Evolutionary conservation across 2,113 vertebrate species (phyloP).

Genomic region (Trematocara stigmaticum): DNA sequence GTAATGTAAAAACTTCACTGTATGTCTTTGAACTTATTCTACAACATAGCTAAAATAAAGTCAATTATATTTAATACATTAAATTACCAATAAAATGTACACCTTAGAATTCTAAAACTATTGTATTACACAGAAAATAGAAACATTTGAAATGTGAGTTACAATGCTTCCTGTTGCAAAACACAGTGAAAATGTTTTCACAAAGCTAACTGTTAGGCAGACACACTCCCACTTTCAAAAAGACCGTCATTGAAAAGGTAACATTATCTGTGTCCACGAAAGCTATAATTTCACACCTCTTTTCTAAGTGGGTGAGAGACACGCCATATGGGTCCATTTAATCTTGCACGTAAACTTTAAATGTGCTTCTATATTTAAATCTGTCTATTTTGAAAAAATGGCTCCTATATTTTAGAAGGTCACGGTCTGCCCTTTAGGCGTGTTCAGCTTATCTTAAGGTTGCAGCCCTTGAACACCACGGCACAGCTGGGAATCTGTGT

Average conservation of each 20-base stretch:
- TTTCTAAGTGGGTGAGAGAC: background rate
- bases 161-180: background rate
- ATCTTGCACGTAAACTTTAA: background rate
- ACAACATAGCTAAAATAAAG: background rate
- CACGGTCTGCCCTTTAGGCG: background rate
- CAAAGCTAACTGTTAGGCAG: background rate
- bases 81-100: background rate
- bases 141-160: background rate
- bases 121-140: background rate
- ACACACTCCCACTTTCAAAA: background rate
- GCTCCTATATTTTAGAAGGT: constrained; percentile 25
- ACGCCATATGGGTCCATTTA: background rate
- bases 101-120: background rate
- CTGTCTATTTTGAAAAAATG: background rate
- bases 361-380: constrained; percentile 16
- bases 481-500: background rate
- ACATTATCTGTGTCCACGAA: background rate
- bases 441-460: background rate
- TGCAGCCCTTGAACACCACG: background rate
- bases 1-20: background rate
- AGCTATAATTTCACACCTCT: background rate
- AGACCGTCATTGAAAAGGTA: background rate
- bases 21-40: background rate
- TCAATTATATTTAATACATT: background rate
- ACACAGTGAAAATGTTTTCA: background rate